Conservation (phyloP, 1,140 invertebrate species). For the Listronotus oregonensis region DNA sequence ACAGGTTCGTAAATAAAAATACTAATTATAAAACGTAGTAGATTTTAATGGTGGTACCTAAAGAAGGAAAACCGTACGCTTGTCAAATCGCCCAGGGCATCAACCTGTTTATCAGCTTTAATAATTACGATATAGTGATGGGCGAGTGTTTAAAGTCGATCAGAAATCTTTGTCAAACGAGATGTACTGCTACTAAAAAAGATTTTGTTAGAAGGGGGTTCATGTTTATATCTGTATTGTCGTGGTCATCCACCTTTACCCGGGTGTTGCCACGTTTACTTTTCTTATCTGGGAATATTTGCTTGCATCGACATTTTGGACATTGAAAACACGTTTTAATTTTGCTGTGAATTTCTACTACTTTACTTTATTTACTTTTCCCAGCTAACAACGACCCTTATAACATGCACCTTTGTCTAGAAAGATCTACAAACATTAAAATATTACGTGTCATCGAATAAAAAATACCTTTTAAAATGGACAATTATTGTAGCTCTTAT, state of each 20-base stretch:
- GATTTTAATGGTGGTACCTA: slow-evolving; percentile 33
- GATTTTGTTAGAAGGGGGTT: slow-evolving; percentile 20
- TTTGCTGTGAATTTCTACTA: too few relatives aligned
- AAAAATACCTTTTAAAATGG: too few relatives aligned
- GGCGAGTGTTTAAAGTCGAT: slow-evolving; percentile 33
- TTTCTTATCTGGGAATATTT: neutral
- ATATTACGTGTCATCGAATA: too few relatives aligned
- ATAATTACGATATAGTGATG: slow-evolving; percentile 38
- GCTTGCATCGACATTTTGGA: too few relatives aligned
- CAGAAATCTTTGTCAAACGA: slow-evolving; percentile 24
- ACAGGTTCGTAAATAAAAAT: slow-evolving; percentile 31
- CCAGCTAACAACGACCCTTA: too few relatives aligned
- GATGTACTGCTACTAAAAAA: slow-evolving; percentile 20
- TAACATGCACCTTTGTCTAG: too few relatives aligned
- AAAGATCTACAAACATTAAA: too few relatives aligned
- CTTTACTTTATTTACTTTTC: too few relatives aligned
- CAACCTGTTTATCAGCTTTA: slow-evolving; percentile 37
- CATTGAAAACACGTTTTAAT: too few relatives aligned
- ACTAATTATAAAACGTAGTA: slow-evolving; percentile 35
- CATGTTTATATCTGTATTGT: too few relatives aligned
- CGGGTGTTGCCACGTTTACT: slow-evolving; percentile 10
- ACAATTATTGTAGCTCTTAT: too few relatives aligned
- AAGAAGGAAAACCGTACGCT: slow-evolving; percentile 31
- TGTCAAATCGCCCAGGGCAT: slow-evolving; percentile 32
- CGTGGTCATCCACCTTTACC: slow-evolving; percentile 9